Evolutionary conservation across 1,140 invertebrate genomes (phyloP), one percentile per base, ranked within the genome.

Genomic region (Drosophila bocki): DNA sequence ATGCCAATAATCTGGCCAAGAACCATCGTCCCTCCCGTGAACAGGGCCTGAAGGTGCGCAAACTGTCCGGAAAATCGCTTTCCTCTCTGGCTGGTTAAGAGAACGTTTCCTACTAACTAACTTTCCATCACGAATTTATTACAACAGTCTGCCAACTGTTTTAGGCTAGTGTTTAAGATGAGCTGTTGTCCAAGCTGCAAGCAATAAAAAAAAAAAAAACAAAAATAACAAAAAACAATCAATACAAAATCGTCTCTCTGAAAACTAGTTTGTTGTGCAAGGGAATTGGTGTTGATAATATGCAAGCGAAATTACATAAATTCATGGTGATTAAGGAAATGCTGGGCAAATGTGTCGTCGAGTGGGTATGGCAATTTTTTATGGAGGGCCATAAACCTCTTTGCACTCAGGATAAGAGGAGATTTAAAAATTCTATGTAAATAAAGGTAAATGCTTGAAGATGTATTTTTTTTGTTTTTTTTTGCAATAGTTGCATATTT

Each of bases 51-150:
- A 92, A 92, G 59, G 78, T 91, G 35, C 91, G 91, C 44, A 92
- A 92, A 60, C 67, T 92, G n/a, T 81, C 87, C 3, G 85, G 90
- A 26, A 91, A 91, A 69, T 78, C 87, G 0, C 71, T 92, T 8
- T 57, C 83, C 44, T 92, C 91, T n/a, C 62, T 92, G 50, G 85
- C 91, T 7, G 91, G 91, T 1, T 92, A 58, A 45, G 17, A 45
- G 22, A 35, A 19, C 3, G 9, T 42, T 37, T 67, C 4, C 48
- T 61, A 39, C 41, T 37, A 35, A 60, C 5, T 17, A 33, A 63
- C 7, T 12, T 33, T 35, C 26, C 29, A 60, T 47, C 26, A 51
- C 53, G 58, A 63, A 71, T 78, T 78, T 63, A 59, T 79, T 60
- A 58, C 42, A 51, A 77, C 59, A 75, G 71, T 75, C 41, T 57